Percentiles rank a stretch among this genome's conserved stretches.
Evolutionary conservation across 2,797 vertebrate genomes (phyloP).

Genomic region (Pangasius larnaudii): DNA sequence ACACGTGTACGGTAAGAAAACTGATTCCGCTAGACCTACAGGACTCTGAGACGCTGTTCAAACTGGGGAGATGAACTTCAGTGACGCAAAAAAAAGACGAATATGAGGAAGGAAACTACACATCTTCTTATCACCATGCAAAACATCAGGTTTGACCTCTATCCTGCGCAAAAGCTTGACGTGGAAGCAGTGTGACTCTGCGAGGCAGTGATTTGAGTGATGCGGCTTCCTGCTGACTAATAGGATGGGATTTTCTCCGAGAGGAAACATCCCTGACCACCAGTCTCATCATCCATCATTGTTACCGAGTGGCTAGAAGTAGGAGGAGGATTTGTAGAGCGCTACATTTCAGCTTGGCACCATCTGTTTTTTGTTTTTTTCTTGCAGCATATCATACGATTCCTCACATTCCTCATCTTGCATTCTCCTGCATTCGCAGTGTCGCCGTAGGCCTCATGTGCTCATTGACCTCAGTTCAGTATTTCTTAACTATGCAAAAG

Average conservation of each 20-base stretch:
- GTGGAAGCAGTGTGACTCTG: slow-evolving; percentile 37
- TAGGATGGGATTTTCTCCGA: slow-evolving; percentile 38
- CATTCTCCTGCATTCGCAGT: slow-evolving; percentile 11
- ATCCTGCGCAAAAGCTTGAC: neutral
- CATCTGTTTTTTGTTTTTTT: slow-evolving; percentile 37
- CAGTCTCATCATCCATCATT: slow-evolving; percentile 55
- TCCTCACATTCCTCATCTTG: slow-evolving; percentile 39
- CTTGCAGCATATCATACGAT: slow-evolving; percentile 42
- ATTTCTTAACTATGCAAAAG: neutral
- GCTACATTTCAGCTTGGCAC: slow-evolving; percentile 37
- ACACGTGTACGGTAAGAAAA: slow-evolving; percentile 18
- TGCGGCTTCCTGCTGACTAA: slow-evolving; percentile 36
- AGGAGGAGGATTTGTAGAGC: slow-evolving; percentile 26
- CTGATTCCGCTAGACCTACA: neutral
- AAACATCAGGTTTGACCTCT: neutral
- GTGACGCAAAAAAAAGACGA: neutral
- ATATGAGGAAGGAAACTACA: neutral
- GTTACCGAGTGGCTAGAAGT: slow-evolving; percentile 44
- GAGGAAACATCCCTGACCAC: slow-evolving; percentile 47
- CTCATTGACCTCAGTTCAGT: slow-evolving; percentile 21
- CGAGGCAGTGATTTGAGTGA: slow-evolving; percentile 35
- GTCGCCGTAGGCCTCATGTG: slow-evolving; percentile 16
- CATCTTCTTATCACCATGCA: neutral
- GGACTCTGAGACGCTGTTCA: neutral
- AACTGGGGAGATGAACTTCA: neutral